Percentiles rank a stretch among this genome's conserved stretches.
phyloP scores from a whole-genome alignment of 2,888 invertebrate species.

The Drosophila macrospina region DNA sequence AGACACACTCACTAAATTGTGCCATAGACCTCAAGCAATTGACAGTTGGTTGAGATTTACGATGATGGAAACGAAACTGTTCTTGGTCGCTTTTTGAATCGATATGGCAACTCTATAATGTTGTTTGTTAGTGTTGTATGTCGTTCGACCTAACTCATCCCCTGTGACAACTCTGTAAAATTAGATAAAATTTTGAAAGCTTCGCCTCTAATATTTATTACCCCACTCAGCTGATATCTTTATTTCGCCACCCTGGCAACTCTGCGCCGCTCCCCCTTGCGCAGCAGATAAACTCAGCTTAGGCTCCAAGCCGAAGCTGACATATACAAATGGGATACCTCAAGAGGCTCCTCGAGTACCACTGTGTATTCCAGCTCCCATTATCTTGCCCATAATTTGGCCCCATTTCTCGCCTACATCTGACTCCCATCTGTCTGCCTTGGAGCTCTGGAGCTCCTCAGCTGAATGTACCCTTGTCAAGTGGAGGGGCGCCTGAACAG shows the following conservation, averaged over 20 bases:
- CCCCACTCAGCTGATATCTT: neutral
- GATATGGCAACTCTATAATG: constrained; percentile 1
- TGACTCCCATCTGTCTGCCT: constrained; percentile 62
- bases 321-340: constrained; percentile 52
- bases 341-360: constrained; percentile 23
- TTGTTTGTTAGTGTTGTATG: neutral
- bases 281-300: constrained; percentile 2
- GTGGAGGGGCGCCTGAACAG: constrained; percentile 20
- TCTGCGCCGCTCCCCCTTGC: constrained; percentile 1
- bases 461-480: constrained; percentile 66
- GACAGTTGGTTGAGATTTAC: constrained; percentile 81
- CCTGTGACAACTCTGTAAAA: neutral
- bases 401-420: constrained; percentile 52
- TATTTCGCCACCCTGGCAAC: constrained; percentile 14
- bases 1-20: constrained; percentile 73
- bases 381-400: constrained; percentile 50
- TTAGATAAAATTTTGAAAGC: constrained; percentile 1
- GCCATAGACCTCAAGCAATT: constrained; percentile 68
- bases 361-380: constrained; percentile 24
- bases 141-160: neutral
- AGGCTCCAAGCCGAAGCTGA: constrained; percentile 36
- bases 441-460: constrained; percentile 6
- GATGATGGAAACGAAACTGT: constrained; percentile 40
- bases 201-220: constrained; percentile 13
- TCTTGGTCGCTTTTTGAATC: neutral